Conservation (phyloP, 2,888 invertebrate species). For the Automeris io region DNA sequence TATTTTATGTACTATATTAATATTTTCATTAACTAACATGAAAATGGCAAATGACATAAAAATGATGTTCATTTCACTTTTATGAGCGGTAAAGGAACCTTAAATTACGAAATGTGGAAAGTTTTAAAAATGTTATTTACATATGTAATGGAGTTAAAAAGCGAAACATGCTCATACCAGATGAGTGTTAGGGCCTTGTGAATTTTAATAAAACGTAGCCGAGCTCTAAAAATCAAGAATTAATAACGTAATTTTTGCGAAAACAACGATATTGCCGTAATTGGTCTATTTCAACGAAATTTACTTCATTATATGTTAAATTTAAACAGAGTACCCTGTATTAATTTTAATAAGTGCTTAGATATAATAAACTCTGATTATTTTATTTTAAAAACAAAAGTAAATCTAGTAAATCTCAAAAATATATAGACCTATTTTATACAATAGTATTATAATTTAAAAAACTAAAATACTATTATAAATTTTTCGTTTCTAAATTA, state of each 20-base stretch:
- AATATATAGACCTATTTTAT: too few relatives aligned
- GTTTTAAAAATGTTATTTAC: constrained; percentile 20
- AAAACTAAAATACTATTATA: too few relatives aligned
- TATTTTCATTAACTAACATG: constrained; percentile 6
- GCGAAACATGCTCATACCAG: constrained; percentile 1
- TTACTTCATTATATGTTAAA: constrained; percentile 1
- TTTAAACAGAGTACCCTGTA: not conserved
- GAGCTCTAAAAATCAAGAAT: constrained; percentile 2
- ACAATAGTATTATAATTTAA: too few relatives aligned
- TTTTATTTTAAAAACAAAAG: too few relatives aligned
- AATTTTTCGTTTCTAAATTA: too few relatives aligned
- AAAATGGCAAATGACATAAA: constrained; percentile 6
- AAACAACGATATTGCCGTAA: not conserved
- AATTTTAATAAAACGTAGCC: constrained; percentile 3
- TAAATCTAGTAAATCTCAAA: too few relatives aligned
- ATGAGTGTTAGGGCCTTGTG: not conserved
- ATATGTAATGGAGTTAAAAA: constrained; percentile 20
- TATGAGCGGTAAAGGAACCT: constrained; percentile 9
- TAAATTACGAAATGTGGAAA: constrained; percentile 11
- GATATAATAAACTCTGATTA: too few relatives aligned
- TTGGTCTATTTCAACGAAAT: constrained; percentile 2
- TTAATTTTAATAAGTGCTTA: not conserved
- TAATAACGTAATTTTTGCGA: constrained; percentile 1
- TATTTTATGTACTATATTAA: not conserved
- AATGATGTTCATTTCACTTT: constrained; percentile 13